A percentile compares a stretch with the other conserved stretches of the same genome.
Conservation (phyloP, 2,888 invertebrate species). For the Drosophila rubida region DNA sequence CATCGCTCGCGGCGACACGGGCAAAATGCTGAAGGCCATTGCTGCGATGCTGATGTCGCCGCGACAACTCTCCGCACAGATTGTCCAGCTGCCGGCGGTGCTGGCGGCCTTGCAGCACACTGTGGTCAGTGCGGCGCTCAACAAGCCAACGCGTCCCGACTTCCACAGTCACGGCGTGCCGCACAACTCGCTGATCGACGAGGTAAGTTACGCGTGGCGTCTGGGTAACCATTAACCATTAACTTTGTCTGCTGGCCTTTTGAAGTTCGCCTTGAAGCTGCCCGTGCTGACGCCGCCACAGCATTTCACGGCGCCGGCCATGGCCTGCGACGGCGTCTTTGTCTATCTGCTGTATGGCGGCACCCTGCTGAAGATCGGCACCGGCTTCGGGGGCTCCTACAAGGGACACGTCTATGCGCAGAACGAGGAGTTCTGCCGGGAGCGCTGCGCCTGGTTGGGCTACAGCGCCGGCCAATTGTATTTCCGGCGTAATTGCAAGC, state of each 20-base stretch:
- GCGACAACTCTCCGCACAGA: conserved; percentile 90
- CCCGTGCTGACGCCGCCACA: conserved; percentile 19
- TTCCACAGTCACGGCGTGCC: conserved; percentile 96
- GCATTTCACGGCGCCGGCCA: conserved; percentile 85
- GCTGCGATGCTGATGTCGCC: conserved; percentile 95
- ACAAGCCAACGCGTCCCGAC: conserved; percentile 93
- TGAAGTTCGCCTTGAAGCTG: conserved; percentile 81
- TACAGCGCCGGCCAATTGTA: conserved; percentile 93
- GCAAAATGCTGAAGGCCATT: conserved; percentile 93
- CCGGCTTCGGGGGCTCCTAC: conserved; percentile 96
- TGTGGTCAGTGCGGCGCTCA: conserved; percentile 94
- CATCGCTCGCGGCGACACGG: conserved; percentile 96
- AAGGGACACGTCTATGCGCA: conserved; percentile 95
- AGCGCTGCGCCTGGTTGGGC: conserved; percentile 93
- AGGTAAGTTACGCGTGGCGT: conserved; percentile 72
- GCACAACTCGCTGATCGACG: conserved; percentile 89
- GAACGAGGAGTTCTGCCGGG: conserved; percentile 93
- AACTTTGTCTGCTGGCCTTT: neutral
- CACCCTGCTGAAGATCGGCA: conserved; percentile 96
- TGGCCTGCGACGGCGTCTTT: conserved; percentile 96
- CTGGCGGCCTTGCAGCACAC: conserved; percentile 94
- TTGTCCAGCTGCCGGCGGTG: conserved; percentile 94
- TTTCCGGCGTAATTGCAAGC: conserved; percentile 88
- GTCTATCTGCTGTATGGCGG: conserved; percentile 94
- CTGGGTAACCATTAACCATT: neutral